These are phyloP conservation scores for Bactericera cockerelli DNA, from an alignment of 1,140 invertebrate species.

Conservation along the genomic window DNA sequence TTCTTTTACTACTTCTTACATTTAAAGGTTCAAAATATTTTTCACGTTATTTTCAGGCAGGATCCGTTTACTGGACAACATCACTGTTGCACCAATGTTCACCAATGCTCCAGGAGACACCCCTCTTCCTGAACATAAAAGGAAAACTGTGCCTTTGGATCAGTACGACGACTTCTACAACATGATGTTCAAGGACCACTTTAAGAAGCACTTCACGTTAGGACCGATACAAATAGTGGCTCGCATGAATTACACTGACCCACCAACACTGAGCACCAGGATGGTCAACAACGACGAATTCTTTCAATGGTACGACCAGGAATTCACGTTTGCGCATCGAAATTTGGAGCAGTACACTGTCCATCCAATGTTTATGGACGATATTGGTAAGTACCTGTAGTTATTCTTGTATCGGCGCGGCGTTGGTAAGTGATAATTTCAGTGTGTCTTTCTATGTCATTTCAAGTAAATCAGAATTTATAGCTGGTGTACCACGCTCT, in stretches of 20 bases:
- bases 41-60: too few species aligned
- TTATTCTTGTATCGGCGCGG: too few species aligned
- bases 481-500: too few species aligned
- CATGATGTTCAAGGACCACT: not conserved
- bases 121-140: not conserved
- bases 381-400: not conserved
- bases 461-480: too few species aligned
- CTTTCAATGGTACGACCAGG: constrained; percentile 3
- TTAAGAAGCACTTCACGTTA: not conserved
- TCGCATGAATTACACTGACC: not conserved
- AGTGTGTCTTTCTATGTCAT: too few species aligned
- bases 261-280: not conserved
- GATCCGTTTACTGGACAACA: not conserved
- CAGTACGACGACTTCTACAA: not conserved
- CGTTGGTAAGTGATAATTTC: too few species aligned
- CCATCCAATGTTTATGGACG: not conserved
- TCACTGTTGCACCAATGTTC: not conserved
- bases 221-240: not conserved
- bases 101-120: not conserved
- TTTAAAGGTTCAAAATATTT: too few species aligned
- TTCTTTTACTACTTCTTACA: too few species aligned
- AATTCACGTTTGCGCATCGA: not conserved
- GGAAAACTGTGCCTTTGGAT: not conserved
- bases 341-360: not conserved
- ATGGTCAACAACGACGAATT: not conserved